Evolutionary conservation across 2,888 invertebrate species (phyloP).

Genomic region (Leucoptera coffeella): DNA sequence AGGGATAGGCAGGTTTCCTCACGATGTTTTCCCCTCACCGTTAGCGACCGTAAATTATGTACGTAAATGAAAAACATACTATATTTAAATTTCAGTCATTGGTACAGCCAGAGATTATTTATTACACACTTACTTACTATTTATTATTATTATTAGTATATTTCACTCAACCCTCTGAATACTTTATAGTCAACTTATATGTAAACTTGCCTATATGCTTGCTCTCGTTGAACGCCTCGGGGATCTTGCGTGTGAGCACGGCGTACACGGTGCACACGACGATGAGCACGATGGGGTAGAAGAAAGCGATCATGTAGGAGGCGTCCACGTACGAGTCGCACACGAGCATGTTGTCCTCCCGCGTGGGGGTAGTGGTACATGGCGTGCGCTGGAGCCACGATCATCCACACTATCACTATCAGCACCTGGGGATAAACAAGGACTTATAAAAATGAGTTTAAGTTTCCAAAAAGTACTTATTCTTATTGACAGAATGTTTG

Average conservation of each 20-base stretch:
- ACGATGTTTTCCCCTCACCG: too few relatives aligned
- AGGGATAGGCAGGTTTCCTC: too few relatives aligned
- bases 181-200: too few relatives aligned
- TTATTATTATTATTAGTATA: too few relatives aligned
- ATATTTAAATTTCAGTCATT: too few relatives aligned
- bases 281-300: conserved; percentile 85
- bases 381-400: conserved; percentile 87
- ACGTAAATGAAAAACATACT: too few relatives aligned
- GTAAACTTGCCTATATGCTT: conserved; percentile 77
- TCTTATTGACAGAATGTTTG: too few relatives aligned
- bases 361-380: conserved; percentile 80
- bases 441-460: too few relatives aligned
- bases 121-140: too few relatives aligned
- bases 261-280: conserved; percentile 92
- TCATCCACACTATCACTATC: conserved; percentile 84
- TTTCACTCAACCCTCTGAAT: too few relatives aligned
- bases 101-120: too few relatives aligned
- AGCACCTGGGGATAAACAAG: conserved; percentile 47
- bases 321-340: conserved; percentile 87
- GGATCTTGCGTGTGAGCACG: conserved; percentile 88
- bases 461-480: neutral
- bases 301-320: conserved; percentile 89
- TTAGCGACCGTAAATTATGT: too few relatives aligned
- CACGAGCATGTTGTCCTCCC: conserved; percentile 85
- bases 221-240: conserved; percentile 96